Evolutionary conservation across 1,140 invertebrate genomes (phyloP), one percentile per base, ranked within the genome.

Genomic region (Sitobion miscanthi): DNA sequence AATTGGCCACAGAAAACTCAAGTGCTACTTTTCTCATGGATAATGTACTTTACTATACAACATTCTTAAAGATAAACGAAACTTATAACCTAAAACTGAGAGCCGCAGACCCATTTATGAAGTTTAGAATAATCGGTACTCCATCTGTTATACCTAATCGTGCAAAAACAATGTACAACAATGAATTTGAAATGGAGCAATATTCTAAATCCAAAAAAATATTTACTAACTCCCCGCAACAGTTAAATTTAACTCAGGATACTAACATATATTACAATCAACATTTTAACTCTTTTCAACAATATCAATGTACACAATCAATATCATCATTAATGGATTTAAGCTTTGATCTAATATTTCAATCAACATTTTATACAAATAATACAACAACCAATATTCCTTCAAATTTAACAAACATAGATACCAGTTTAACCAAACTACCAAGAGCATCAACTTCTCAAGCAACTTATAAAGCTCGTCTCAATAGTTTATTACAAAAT

Each of bases 91-190:
- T 83, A 25, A 85, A 57, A 85, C 8, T 86, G 0, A 45, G 11
- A 93, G 11, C 17, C 42, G 47, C 85, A 17, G n/a, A 92, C 38
- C 91, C 47, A 52, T 85, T 38, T 1, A 92, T 92, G 91, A 83
- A 11, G 9, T 7, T 83, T 2, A 42, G 42, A 20, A 49, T 93
- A n/a, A 57, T 57, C 11, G 14, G n/a, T 11, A 23, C 82, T 91
- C 25, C 38, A 69, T 62, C 52, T 47, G 5, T 20, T n/a, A 47
- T 45, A 30, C 83, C 38, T 14, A 7, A n/a, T 85, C 30, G 23
- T 47, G 6, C 77, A 91, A 77, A 91, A 9, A 35, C 21, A 92
- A 47, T 11, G 38, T 49, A 54, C 25, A 47, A 49, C 2, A 45
- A 57, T 45, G 54, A 62, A 82, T 5, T 25, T 21, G 3, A 42